Conservation (phyloP, 2,888 invertebrate species). For the Andrena haemorrhoa region DNA sequence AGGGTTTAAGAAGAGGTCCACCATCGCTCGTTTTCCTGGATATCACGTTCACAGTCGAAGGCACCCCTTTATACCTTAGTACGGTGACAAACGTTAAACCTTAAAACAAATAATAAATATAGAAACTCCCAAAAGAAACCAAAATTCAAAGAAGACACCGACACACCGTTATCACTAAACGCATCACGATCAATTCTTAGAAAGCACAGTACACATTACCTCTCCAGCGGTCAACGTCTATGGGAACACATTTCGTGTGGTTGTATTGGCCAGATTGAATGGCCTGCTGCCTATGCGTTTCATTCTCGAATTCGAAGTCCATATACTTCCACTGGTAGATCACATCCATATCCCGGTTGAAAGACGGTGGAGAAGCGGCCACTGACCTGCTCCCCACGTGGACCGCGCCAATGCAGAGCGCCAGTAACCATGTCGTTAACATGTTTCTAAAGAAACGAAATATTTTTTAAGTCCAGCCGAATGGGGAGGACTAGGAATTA, state of each 20-base stretch:
- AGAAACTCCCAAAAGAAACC: neutral
- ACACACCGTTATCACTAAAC: neutral
- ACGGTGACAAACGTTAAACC: constrained; percentile 88
- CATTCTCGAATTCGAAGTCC: constrained; percentile 89
- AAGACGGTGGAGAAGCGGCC: neutral
- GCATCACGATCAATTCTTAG: no score
- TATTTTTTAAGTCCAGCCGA: neutral
- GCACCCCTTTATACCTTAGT: constrained; percentile 88
- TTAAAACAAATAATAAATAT: neutral
- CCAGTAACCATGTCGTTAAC: neutral
- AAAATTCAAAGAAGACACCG: neutral
- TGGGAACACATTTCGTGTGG: constrained; percentile 53
- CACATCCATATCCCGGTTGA: constrained; percentile 1
- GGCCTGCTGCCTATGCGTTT: constrained; percentile 86
- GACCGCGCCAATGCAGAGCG: neutral
- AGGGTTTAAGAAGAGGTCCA: constrained; percentile 86
- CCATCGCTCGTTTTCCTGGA: constrained; percentile 81
- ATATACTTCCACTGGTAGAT: constrained; percentile 90
- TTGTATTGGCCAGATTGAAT: constrained; percentile 85
- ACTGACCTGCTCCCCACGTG: neutral
- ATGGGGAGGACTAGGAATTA: neutral
- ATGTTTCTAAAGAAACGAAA: neutral
- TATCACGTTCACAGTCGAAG: constrained; percentile 89
- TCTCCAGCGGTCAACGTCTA: constrained; percentile 72
- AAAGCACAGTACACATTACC: constrained; percentile 4